A percentile compares a stretch with the other conserved stretches of the same genome.
Evolutionary conservation across 2,113 vertebrate species (phyloP).

Genomic region (Rhinopithecus roxellana): DNA sequence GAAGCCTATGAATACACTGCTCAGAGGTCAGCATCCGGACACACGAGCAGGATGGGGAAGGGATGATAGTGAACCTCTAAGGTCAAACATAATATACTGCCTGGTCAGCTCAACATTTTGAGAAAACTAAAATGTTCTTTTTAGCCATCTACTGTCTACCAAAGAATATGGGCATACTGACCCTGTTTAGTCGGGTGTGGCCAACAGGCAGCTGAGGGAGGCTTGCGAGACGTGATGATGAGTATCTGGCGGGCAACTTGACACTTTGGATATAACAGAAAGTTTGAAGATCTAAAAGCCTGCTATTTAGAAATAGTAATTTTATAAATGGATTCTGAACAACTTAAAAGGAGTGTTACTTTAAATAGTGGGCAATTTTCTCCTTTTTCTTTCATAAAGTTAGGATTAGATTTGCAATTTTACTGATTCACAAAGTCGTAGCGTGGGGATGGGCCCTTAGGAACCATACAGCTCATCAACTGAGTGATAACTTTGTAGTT

Average conservation of each 20-base stretch:
- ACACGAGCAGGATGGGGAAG: background rate
- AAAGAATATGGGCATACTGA: background rate
- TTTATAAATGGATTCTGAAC: slow-evolving; percentile 67
- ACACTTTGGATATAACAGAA: background rate
- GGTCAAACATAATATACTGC: background rate
- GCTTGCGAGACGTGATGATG: background rate
- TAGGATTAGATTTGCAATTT: slow-evolving; percentile 46
- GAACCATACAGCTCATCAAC: background rate
- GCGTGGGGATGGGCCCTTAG: background rate
- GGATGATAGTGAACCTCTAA: background rate
- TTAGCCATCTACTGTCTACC: background rate
- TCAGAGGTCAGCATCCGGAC: background rate
- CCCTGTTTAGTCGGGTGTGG: background rate
- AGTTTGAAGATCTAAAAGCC: slow-evolving; percentile 52
- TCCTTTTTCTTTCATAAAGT: background rate
- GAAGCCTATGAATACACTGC: background rate
- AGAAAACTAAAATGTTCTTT: background rate
- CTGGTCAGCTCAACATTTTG: background rate
- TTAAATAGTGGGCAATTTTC: slow-evolving; percentile 49
- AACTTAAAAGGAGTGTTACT: slow-evolving; percentile 48
- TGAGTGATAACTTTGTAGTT: background rate
- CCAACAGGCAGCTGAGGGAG: background rate
- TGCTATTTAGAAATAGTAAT: slow-evolving; percentile 46
- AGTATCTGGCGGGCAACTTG: background rate
- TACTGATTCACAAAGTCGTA: background rate